Percentiles rank a stretch among this genome's conserved stretches.
Conservation (phyloP, 2,113 vertebrate genomes). For the Eira barbara region DNA sequence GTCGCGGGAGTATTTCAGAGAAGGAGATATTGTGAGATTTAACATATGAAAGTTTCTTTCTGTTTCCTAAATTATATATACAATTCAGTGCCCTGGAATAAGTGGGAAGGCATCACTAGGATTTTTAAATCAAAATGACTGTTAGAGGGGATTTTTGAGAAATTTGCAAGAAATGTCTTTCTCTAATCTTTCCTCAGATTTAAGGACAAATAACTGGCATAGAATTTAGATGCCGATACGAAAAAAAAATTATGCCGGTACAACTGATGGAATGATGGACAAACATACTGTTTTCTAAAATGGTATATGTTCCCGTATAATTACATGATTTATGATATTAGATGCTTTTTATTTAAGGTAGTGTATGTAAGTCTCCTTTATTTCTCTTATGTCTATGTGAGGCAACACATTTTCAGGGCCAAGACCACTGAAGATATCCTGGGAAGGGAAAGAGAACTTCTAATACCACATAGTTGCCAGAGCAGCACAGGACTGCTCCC, state of each 20-base stretch:
- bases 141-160: neutral
- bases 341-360: neutral
- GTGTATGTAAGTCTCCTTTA: neutral
- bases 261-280: neutral
- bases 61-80: neutral
- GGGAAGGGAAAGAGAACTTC: neutral
- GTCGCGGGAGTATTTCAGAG: neutral
- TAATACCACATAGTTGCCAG: neutral
- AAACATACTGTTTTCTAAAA: neutral
- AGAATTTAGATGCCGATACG: neutral
- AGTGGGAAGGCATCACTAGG: neutral
- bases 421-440: neutral
- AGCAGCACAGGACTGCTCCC: rapidly evolving
- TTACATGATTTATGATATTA: neutral
- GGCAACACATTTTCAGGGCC: neutral
- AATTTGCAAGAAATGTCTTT: neutral
- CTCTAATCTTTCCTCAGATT: neutral
- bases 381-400: neutral
- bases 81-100: neutral
- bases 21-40: neutral
- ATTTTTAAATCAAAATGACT: neutral
- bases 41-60: neutral
- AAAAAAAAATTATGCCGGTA: neutral
- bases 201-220: neutral
- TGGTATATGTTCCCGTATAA: neutral